These are phyloP conservation scores for Anomalospiza imberbis DNA, from an alignment of 2,797 vertebrate genomes.

Conservation along the genomic window DNA sequence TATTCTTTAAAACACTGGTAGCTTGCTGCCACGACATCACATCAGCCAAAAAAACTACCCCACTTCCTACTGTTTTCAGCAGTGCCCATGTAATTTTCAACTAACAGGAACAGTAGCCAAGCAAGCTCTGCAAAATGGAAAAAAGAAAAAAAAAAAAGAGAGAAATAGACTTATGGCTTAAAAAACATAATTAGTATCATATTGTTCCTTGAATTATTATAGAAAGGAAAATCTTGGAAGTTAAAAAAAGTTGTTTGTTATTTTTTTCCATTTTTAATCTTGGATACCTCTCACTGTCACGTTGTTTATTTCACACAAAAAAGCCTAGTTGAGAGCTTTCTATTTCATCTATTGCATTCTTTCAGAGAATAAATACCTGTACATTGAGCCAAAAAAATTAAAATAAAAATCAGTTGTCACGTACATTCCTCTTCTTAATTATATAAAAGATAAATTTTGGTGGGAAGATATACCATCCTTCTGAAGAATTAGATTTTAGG, in stretches of 20 bases:
- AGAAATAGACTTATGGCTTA: background rate
- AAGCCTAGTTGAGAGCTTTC: background rate
- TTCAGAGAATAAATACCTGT: background rate
- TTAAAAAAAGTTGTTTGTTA: background rate
- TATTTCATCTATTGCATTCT: background rate
- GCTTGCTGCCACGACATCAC: slow-evolving; percentile 5
- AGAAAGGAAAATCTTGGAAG: slow-evolving; percentile 4
- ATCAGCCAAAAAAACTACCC: background rate
- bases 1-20: slow-evolving; percentile 32
- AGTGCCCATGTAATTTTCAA: slow-evolving; percentile 27
- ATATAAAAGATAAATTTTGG: background rate
- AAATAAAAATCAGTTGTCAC: background rate
- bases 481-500: background rate
- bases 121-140: slow-evolving; percentile 20
- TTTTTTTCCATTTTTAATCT: background rate
- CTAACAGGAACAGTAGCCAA: slow-evolving; percentile 47
- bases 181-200: background rate
- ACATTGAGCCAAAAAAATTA: background rate
- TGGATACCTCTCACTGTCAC: background rate
- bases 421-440: background rate
- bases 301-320: slow-evolving; percentile 44
- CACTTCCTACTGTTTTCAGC: slow-evolving; percentile 38
- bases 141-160: background rate
- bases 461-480: background rate
- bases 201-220: background rate